phyloP scores from a whole-genome alignment of 2,797 vertebrate genomes.

The Protonibea diacanthus region DNA sequence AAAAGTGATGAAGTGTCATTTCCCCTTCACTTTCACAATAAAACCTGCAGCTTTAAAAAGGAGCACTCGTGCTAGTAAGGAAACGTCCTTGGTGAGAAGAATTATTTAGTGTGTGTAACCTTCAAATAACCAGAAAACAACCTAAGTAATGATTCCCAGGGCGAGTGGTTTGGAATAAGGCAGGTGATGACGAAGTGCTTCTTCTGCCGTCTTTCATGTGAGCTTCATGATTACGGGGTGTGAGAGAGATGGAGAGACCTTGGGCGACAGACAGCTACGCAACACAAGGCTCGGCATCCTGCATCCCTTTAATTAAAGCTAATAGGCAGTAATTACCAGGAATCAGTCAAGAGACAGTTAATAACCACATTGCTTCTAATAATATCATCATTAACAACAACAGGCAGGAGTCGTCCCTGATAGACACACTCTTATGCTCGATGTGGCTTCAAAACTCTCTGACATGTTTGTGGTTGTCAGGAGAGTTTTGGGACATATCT shows the following conservation, averaged over 20 bases:
- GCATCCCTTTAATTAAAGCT: constrained; percentile 82
- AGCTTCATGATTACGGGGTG: constrained; percentile 74
- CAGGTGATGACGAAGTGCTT: constrained; percentile 67
- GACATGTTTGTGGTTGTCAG: constrained; percentile 61
- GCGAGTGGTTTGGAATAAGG: constrained; percentile 30
- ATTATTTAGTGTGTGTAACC: constrained; percentile 1
- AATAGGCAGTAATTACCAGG: constrained; percentile 80
- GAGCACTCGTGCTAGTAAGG: background rate
- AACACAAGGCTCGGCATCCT: constrained; percentile 52
- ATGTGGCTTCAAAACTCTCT: constrained; percentile 25
- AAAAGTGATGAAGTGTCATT: constrained; percentile 18
- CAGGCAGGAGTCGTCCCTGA: constrained; percentile 22
- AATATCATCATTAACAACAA: constrained; percentile 50
- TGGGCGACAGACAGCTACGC: constrained; percentile 63
- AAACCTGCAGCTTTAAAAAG: constrained; percentile 17
- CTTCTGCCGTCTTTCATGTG: constrained; percentile 68
- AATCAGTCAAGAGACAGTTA: constrained; percentile 75
- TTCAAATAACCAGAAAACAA: constrained; percentile 15
- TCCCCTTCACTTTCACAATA: constrained; percentile 6
- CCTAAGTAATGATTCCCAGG: constrained; percentile 12
- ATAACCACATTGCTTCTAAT: constrained; percentile 67
- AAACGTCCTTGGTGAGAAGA: background rate
- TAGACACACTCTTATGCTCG: background rate
- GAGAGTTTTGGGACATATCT: constrained; percentile 48
- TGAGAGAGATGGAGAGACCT: constrained; percentile 54